These are phyloP conservation scores for Girardinichthys multiradiatus DNA, from an alignment of 2,113 vertebrate species.

Conservation along the genomic window DNA sequence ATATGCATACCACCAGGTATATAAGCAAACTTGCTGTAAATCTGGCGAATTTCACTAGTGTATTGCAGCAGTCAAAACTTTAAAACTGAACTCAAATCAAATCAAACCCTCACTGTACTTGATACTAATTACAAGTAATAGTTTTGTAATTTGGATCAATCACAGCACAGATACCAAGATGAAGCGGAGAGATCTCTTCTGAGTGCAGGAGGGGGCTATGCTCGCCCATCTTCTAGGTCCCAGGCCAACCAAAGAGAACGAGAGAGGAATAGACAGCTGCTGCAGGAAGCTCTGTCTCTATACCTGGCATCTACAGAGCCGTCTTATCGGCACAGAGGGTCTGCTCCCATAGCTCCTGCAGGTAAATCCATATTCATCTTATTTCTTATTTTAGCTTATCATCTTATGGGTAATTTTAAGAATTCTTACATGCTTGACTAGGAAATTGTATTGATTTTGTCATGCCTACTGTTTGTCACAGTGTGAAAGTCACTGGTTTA, in stretches of 20 bases:
- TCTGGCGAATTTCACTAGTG: background rate
- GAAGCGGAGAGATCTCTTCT: conserved; percentile 74
- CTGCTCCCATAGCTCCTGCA: conserved; percentile 59
- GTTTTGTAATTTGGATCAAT: background rate
- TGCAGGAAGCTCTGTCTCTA: conserved; percentile 86
- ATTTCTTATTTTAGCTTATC: too few relatives aligned
- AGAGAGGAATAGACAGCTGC: conserved; percentile 83
- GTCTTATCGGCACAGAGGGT: conserved; percentile 64
- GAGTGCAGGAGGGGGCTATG: conserved; percentile 65
- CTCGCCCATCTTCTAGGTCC: conserved; percentile 78
- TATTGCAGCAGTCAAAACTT: background rate
- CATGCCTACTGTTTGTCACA: too few relatives aligned
- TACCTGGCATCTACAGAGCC: conserved; percentile 85
- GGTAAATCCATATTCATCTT: conserved; percentile 25
- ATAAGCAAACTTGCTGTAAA: background rate
- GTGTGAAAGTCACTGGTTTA: too few relatives aligned
- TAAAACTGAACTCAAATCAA: background rate
- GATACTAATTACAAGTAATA: background rate
- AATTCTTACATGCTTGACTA: too few relatives aligned
- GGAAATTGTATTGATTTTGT: too few relatives aligned
- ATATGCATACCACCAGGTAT: conserved; percentile 89
- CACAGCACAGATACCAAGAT: conserved; percentile 87
- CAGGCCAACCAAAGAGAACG: conserved; percentile 73
- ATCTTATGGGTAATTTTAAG: too few relatives aligned
- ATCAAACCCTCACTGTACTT: background rate